Conservation (phyloP, 2,113 vertebrate species). For the Dasypus novemcinctus region DNA sequence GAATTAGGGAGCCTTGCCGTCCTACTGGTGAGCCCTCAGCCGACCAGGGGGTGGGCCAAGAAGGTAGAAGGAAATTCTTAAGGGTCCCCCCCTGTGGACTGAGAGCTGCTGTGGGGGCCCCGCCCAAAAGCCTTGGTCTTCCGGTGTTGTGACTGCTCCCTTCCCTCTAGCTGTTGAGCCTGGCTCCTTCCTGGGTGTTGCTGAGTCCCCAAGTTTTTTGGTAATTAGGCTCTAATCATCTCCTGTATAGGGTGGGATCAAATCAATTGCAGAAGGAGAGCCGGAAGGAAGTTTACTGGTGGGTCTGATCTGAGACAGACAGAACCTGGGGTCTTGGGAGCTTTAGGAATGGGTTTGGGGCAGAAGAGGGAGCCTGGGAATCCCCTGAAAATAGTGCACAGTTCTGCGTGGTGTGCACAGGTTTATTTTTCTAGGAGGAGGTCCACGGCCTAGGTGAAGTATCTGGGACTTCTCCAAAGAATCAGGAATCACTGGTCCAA, state of each 20-base stretch:
- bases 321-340: neutral
- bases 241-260: neutral
- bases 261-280: neutral
- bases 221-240: neutral
- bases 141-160: fast-evolving
- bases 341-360: neutral
- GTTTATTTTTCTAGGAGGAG: neutral
- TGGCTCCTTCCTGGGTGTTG: neutral
- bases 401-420: neutral
- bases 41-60: neutral
- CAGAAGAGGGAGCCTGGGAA: neutral
- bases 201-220: neutral
- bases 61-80: neutral
- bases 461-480: neutral
- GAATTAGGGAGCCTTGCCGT: fast-evolving
- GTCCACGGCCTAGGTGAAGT: neutral
- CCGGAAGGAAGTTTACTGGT: neutral
- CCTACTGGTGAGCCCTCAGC: neutral
- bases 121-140: neutral
- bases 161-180: neutral
- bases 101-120: neutral
- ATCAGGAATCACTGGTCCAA: neutral
- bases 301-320: neutral
- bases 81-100: neutral
- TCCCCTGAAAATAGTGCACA: too few species aligned